Base-by-base conservation (phyloP, 2,888 invertebrate species). In the Galeopsomyia nigrocyanea region DNA sequence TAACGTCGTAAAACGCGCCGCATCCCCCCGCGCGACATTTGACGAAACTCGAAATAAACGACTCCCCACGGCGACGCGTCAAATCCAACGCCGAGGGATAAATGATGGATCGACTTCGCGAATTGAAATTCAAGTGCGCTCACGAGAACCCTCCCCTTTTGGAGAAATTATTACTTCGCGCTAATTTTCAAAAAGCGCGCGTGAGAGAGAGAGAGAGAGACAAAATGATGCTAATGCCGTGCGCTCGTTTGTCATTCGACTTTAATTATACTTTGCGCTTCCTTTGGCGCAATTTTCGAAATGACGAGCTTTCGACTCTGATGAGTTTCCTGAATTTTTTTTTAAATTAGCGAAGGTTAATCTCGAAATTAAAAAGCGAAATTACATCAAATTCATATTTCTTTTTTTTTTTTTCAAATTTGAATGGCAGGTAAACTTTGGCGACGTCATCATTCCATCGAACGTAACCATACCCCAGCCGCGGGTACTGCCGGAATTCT, bases 401-500 rank as follows among this genome's bases (percentile, higher is more conserved):
- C 13, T 46, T 19, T 9, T 53, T 46, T 13, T 21, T 10, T 10
- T 46, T 55, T 46, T n/a, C 22, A 31, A 51, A 51, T 51, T 31
- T 50, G 10, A 46, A 53, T 85, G 84, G 77, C 82, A 97, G 96
- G 94, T 96, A 66, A 94, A 95, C 87, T 96, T 96, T 83, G 96
- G 95, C 3, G 93, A 95, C 80, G 93, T 97, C 0, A 92, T 91
- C 85, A 93, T 97, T 77, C 93, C 95, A 1, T 86, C 90, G 5
- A 90, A 92, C 67, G 85, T 96, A 65, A 94, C 94, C 80, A 92
- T 94, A 31, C 96, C 97, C 0, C 90, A 93, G 78, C 92, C 94
- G 0, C 89, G 94, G 49, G 92, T 95, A 3, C 87, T 97, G 63
- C 95, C 95, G 0, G 95, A 95, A 86, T 94, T 97, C 87, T 93